These are phyloP conservation scores for Leptobrachium ailaonicum DNA, from an alignment of 2,113 vertebrate species.

Conservation along the genomic window DNA sequence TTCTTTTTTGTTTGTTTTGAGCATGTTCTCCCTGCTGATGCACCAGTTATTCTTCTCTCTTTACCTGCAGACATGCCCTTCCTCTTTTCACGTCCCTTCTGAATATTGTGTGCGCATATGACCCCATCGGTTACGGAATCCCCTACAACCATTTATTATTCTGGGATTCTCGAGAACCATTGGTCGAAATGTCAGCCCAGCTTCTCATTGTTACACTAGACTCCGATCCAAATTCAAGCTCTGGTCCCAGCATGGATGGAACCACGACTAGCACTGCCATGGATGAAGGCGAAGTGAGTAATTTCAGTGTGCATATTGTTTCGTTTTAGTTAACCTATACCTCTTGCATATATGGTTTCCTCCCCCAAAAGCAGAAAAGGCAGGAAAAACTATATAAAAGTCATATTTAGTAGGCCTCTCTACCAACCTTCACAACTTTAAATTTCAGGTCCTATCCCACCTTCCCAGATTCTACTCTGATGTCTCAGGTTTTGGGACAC, in stretches of 20 bases:
- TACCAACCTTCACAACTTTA: too few relatives aligned
- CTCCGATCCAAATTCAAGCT: conserved; percentile 76
- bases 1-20: too few relatives aligned
- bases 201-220: conserved; percentile 94
- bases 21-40: too few relatives aligned
- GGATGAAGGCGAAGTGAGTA: conserved; percentile 86
- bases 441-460: too few relatives aligned
- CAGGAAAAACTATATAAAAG: too few relatives aligned
- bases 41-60: background rate
- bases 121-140: conserved; percentile 95
- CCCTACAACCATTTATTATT: conserved; percentile 98
- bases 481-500: too few relatives aligned
- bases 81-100: conserved; percentile 95
- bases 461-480: too few relatives aligned
- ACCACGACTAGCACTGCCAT: conserved; percentile 85
- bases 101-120: conserved; percentile 93
- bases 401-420: too few relatives aligned
- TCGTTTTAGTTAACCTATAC: too few relatives aligned
- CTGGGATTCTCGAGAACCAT: conserved; percentile 91
- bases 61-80: conserved; percentile 80
- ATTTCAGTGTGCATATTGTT: background rate
- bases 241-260: conserved; percentile 75
- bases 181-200: conserved; percentile 94
- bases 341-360: too few relatives aligned
- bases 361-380: too few relatives aligned